phyloP scores from a whole-genome alignment of 2,888 invertebrate genomes.

The Hirtodrosophila alboralis region DNA sequence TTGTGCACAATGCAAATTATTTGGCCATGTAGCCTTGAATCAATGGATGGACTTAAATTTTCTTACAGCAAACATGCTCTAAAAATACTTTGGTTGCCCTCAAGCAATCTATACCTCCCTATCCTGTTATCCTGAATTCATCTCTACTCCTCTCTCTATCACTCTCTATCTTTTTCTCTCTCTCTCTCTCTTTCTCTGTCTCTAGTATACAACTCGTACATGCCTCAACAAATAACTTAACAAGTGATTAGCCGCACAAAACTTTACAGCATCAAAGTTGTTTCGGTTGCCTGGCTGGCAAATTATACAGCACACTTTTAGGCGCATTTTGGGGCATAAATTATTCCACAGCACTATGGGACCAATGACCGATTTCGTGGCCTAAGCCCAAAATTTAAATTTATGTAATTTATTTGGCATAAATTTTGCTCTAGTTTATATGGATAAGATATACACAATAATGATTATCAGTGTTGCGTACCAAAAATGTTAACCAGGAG shows the following conservation, averaged over 20 bases:
- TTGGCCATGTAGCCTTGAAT: slow-evolving; percentile 21
- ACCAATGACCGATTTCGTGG: no score
- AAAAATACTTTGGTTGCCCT: slow-evolving; percentile 39
- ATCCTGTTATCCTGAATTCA: no score
- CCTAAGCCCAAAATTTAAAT: no score
- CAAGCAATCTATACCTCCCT: slow-evolving; percentile 4
- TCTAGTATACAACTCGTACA: slow-evolving; percentile 19
- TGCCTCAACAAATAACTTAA: slow-evolving; percentile 64
- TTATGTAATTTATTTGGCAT: no score
- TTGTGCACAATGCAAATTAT: slow-evolving; percentile 51
- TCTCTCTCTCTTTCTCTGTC: background rate
- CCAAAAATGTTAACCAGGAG: no score
- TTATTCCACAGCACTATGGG: slow-evolving; percentile 44
- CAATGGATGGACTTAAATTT: slow-evolving; percentile 17
- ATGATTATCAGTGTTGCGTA: no score
- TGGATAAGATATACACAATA: no score
- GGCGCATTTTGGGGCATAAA: slow-evolving; percentile 56
- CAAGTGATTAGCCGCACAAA: slow-evolving; percentile 66
- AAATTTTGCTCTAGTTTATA: no score
- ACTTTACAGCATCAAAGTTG: slow-evolving; percentile 60
- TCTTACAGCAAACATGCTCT: slow-evolving; percentile 32
- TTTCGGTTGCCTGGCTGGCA: slow-evolving; percentile 16
- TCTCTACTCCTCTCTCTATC: no score
- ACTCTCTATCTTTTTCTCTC: background rate
- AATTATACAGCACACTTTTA: slow-evolving; percentile 47